Conservation (phyloP, 2,797 vertebrate genomes). For the Pseudochaenichthys georgianus region DNA sequence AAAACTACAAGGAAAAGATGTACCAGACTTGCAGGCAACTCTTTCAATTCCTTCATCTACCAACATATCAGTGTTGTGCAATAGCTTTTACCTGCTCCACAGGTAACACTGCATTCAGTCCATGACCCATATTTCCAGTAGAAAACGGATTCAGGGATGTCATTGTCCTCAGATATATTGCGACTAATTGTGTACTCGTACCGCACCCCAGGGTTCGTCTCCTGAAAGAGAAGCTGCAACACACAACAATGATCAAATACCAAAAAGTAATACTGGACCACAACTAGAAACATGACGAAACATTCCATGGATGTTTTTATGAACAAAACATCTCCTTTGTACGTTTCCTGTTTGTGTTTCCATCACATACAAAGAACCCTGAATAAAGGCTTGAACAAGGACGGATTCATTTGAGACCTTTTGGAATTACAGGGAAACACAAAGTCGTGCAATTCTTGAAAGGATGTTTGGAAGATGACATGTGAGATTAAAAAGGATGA, state of each 20-base stretch:
- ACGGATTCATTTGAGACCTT: not conserved
- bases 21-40: too few relatives aligned
- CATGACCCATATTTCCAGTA: slow-evolving; percentile 92
- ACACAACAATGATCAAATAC: slow-evolving; percentile 28
- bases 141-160: slow-evolving; percentile 79
- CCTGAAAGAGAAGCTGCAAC: slow-evolving; percentile 94
- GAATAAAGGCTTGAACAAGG: not conserved
- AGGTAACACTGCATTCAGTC: slow-evolving; percentile 92
- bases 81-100: slow-evolving; percentile 88
- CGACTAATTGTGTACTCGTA: slow-evolving; percentile 94
- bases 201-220: slow-evolving; percentile 93
- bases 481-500: not conserved
- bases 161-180: slow-evolving; percentile 66
- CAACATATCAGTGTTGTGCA: not conserved
- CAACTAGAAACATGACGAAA: not conserved
- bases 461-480: not conserved
- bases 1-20: not conserved
- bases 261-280: not conserved
- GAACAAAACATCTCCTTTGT: not conserved
- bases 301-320: not conserved
- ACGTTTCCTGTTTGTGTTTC: not conserved
- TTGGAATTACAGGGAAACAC: not conserved
- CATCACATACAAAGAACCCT: not conserved
- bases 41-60: not conserved
- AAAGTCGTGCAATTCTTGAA: not conserved